Percentiles rank a stretch among this genome's conserved stretches.
Evolutionary conservation across 2,113 vertebrate genomes (phyloP).

Genomic region (Phodopus roborovskii): DNA sequence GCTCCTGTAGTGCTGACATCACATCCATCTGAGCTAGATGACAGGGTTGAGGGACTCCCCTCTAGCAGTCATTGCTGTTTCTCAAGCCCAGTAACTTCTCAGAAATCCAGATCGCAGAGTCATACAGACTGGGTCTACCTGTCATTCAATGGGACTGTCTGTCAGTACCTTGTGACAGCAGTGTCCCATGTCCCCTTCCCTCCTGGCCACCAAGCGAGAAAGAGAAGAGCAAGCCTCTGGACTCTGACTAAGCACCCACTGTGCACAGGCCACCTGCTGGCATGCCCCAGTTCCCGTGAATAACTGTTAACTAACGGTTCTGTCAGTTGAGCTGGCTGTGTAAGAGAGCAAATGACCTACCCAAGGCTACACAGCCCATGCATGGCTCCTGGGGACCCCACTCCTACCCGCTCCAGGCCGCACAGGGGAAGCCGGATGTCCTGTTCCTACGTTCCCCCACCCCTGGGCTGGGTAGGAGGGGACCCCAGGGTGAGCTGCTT

Average conservation of each 20-base stretch:
- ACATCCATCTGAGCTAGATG: accelerated
- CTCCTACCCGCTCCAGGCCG: accelerated
- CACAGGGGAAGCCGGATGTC: not conserved
- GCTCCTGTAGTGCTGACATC: not conserved
- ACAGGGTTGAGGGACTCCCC: accelerated
- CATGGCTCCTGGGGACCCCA: no score
- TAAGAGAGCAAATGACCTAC: not conserved
- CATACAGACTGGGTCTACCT: not conserved
- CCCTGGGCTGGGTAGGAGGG: not conserved
- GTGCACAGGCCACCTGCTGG: not conserved
- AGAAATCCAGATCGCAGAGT: not conserved
- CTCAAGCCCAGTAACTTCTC: not conserved
- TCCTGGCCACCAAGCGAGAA: not conserved
- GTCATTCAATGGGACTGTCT: not conserved
- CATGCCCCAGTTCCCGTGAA: accelerated
- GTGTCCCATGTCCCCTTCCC: accelerated
- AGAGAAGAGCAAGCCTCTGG: accelerated
- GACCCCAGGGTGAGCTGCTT: not conserved
- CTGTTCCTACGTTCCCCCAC: not conserved
- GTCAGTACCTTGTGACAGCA: accelerated
- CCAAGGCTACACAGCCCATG: not conserved
- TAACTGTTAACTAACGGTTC: not conserved
- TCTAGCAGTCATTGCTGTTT: accelerated
- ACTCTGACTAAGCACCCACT: not conserved
- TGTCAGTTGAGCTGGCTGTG: not conserved